A percentile compares a stretch with the other conserved stretches of the same genome.
Evolutionary conservation across 2,888 invertebrate species (phyloP).

Genomic region (Tuta absoluta): DNA sequence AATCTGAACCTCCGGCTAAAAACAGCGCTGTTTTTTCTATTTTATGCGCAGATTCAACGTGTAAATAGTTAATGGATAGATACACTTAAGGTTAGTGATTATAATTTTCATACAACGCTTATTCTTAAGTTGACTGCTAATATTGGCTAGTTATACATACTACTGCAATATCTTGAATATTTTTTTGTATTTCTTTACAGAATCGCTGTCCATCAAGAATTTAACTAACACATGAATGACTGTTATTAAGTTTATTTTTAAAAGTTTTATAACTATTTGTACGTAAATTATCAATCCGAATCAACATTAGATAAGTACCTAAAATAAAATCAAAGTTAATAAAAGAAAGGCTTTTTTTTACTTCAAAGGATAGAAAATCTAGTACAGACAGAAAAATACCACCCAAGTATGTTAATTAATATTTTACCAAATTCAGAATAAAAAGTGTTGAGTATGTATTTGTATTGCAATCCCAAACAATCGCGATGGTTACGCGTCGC

Average conservation of each 20-base stretch:
- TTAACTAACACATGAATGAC: neutral
- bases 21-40: too few species aligned
- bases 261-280: neutral
- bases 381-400: too few species aligned
- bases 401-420: neutral
- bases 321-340: neutral
- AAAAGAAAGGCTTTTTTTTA: too few species aligned
- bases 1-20: too few species aligned
- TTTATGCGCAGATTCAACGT: too few species aligned
- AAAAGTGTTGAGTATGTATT: neutral
- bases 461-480: neutral
- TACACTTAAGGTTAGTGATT: too few species aligned
- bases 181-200: neutral
- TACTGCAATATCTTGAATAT: neutral
- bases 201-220: neutral
- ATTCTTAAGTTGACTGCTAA: too few species aligned
- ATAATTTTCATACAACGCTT: too few species aligned
- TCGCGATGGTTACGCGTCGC: neutral
- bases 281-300: neutral
- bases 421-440: too few species aligned
- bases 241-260: neutral
- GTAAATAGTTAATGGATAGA: too few species aligned
- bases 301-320: neutral
- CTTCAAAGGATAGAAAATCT: too few species aligned
- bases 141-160: neutral